Evolutionary conservation across 2,797 vertebrate genomes (phyloP), one percentile per base, ranked within the genome.

Genomic region (Leucoraja ocellata): DNA sequence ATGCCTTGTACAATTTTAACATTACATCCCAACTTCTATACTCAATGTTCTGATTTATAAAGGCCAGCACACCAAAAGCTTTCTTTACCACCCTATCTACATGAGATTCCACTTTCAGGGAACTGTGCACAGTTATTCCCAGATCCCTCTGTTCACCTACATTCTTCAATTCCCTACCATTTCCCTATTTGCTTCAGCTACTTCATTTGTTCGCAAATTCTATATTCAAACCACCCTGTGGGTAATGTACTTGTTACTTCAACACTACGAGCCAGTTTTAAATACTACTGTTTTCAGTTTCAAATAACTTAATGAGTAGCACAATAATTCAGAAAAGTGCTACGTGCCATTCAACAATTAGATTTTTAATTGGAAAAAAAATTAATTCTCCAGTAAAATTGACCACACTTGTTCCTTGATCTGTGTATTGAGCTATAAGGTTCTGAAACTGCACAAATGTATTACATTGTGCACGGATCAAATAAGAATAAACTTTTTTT

Each of bases 271-370:
- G 4, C 58, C 11, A 32, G 61, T 65, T 88, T 32, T 88, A 88
- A 65, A 14, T 65, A n/a, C 84, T 36, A n/a, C 84, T 32, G 61
- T 65, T 88, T 65, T 88, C 61, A 88, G 36, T 88, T 88, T 88
- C 28, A 28, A 58, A 88, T 32, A 36, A 7, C 84, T 88, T 88
- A 65, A 88, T 88, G 36, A 88, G 14, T 65, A 65, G 28, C 61
- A 88, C 84, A 65, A 65, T 88, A 63, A 88, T 65, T 10, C 83
- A 63, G 25, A 86, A 86, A 63, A 61, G 54, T 25, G 54, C 54
- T 61, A 28, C 14, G 83, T 86, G 54, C 54, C 14, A 63, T 63
- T 86, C 63, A 54, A 58, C 54, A 86, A 63, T 81, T 81, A 81
- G 28, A n/a, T 84, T 84, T 63, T 61, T 63, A 63, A 86, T 86